Percentiles rank a stretch among this genome's conserved stretches.
Evolutionary conservation across 1,140 invertebrate genomes (phyloP).

Genomic region (Drosophila sulfurigaster): DNA sequence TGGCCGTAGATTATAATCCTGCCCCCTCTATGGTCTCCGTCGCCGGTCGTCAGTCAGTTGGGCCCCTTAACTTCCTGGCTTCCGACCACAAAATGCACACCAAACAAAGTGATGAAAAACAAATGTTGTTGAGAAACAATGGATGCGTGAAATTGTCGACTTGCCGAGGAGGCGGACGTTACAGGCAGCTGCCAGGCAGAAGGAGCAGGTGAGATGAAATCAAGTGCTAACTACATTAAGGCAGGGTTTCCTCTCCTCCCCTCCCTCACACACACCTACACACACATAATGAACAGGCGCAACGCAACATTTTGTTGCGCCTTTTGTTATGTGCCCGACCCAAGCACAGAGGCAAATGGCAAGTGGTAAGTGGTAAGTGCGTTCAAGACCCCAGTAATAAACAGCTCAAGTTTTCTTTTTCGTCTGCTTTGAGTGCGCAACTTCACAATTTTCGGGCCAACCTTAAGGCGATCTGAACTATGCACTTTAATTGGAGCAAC

Average conservation of each 20-base stretch:
- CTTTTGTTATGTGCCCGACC: slow-evolving; percentile 43
- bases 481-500: slow-evolving; percentile 21
- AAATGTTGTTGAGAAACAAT: slow-evolving; percentile 78
- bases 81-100: slow-evolving; percentile 61
- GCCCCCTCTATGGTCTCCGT: neutral
- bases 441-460: slow-evolving; percentile 10
- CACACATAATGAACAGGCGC: slow-evolving; percentile 61
- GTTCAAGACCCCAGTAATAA: slow-evolving; percentile 56
- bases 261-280: neutral
- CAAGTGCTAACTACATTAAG: slow-evolving; percentile 79
- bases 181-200: neutral
- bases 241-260: slow-evolving; percentile 32
- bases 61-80: neutral
- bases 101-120: slow-evolving; percentile 82
- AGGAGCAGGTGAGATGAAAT: slow-evolving; percentile 55
- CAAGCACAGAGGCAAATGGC: slow-evolving; percentile 12
- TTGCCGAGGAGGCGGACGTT: neutral
- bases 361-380: slow-evolving; percentile 70
- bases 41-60: neutral
- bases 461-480: slow-evolving; percentile 4
- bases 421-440: slow-evolving; percentile 13
- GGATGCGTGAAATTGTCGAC: slow-evolving; percentile 73
- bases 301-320: slow-evolving; percentile 54
- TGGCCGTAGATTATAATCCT: slow-evolving; percentile 54
- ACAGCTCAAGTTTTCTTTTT: slow-evolving; percentile 43